A percentile compares a stretch with the other conserved stretches of the same genome.
Conservation (phyloP, 37 sponge, comb jelly and placozoan species). For the Chondrilla cf. caribensis region DNA sequence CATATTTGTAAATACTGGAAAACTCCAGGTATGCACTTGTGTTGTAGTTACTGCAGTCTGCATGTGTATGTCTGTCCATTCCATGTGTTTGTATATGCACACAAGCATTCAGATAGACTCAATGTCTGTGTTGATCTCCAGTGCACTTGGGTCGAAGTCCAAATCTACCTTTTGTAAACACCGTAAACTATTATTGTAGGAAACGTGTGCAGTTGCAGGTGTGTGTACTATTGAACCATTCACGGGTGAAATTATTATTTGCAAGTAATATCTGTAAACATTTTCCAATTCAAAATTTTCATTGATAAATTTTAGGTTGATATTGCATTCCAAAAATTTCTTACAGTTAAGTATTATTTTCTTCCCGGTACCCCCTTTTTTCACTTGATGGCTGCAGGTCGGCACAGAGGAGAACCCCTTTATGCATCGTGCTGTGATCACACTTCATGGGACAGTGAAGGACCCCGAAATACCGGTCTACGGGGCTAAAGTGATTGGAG, state of each 20-base stretch:
- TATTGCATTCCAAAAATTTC: too few species aligned
- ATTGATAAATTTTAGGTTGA: too few species aligned
- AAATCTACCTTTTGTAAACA: not conserved
- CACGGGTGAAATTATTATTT: too few species aligned
- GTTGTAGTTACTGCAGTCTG: not conserved
- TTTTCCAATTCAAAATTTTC: too few species aligned
- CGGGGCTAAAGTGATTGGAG: slow-evolving; percentile 85
- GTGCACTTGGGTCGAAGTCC: not conserved
- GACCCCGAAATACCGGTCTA: slow-evolving; percentile 91
- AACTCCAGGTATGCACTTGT: slow-evolving; percentile 52
- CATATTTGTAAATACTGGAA: slow-evolving; percentile 80
- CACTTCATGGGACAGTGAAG: slow-evolving; percentile 55
- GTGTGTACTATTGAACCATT: too few species aligned
- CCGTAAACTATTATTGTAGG: not conserved
- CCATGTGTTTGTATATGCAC: not conserved
- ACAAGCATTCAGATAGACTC: not conserved
- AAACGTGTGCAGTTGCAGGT: too few species aligned
- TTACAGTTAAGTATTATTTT: too few species aligned
- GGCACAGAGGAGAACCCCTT: slow-evolving; percentile 84
- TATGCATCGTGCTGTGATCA: slow-evolving; percentile 59
- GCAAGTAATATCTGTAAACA: too few species aligned
- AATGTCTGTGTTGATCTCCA: not conserved
- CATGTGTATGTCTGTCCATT: too few species aligned
- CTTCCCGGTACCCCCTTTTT: too few species aligned
- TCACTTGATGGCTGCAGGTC: too few species aligned